phyloP scores from a whole-genome alignment of 1,140 invertebrate genomes.

The Neodiprion virginianus region DNA sequence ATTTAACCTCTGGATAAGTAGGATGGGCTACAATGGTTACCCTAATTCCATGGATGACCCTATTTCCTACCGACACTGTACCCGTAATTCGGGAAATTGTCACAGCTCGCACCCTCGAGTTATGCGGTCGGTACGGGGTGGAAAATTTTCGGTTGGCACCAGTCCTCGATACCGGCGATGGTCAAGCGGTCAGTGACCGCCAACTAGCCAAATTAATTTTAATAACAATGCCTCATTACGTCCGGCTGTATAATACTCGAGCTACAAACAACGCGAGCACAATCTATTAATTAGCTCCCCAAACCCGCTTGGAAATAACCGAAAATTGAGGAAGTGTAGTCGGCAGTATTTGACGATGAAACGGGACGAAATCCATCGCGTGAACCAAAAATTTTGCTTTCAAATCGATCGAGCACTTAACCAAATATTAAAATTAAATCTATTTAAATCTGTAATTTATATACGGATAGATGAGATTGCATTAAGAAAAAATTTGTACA shows the following conservation, averaged over 20 bases:
- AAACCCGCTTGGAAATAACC: background rate
- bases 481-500: too few relatives aligned
- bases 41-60: too few relatives aligned
- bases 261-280: background rate
- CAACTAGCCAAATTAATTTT: background rate
- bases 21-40: too few relatives aligned
- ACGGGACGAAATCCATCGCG: background rate
- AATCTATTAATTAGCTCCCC: background rate
- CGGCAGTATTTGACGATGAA: background rate
- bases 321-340: background rate
- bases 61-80: too few relatives aligned
- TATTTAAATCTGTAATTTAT: too few relatives aligned
- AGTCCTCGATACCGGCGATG: background rate
- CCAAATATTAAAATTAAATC: too few relatives aligned
- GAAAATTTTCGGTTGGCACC: background rate
- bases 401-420: background rate
- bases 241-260: background rate
- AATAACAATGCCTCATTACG: slow-evolving; percentile 1
- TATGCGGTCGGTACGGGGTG: background rate
- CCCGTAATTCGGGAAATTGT: too few relatives aligned
- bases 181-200: background rate
- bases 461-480: too few relatives aligned
- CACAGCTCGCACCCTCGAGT: background rate
- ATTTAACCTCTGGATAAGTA: too few relatives aligned
- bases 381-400: background rate